Evolutionary conservation across 2,888 invertebrate genomes (phyloP).

Genomic region (Lepetodrilus schrolli): DNA sequence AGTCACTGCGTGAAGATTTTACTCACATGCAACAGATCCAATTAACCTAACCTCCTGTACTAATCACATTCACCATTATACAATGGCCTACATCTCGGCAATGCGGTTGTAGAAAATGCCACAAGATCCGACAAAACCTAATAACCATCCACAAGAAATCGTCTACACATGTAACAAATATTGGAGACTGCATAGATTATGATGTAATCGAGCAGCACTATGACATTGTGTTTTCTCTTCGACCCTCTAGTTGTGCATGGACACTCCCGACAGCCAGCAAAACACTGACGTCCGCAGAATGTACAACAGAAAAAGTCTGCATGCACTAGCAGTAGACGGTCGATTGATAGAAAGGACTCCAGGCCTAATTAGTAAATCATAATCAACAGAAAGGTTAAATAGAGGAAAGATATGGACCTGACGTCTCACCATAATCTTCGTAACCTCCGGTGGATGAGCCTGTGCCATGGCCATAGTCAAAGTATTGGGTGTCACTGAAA

Average conservation of each 20-base stretch:
- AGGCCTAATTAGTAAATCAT: background rate
- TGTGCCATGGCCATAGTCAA: slow-evolving; percentile 64
- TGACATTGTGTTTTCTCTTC: slow-evolving; percentile 48
- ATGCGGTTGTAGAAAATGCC: too few species aligned
- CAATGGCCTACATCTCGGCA: too few species aligned
- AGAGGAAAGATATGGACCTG: background rate
- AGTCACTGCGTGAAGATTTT: too few species aligned
- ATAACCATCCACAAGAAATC: too few species aligned
- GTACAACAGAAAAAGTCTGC: slow-evolving; percentile 2
- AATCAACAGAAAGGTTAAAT: background rate
- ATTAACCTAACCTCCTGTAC: too few species aligned
- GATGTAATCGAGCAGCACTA: slow-evolving; percentile 49
- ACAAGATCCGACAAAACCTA: too few species aligned
- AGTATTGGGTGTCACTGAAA: slow-evolving; percentile 64
- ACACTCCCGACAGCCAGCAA: slow-evolving; percentile 33
- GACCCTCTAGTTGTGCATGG: slow-evolving; percentile 31
- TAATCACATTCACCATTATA: too few species aligned
- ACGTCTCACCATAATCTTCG: slow-evolving; percentile 35
- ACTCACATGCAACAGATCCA: too few species aligned
- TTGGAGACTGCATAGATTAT: slow-evolving; percentile 50
- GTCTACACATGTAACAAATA: slow-evolving; percentile 47
- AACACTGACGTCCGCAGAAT: slow-evolving; percentile 37
- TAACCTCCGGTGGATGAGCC: slow-evolving; percentile 40
- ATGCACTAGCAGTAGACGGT: background rate
- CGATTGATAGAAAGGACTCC: background rate